Base-by-base conservation (phyloP, 2,113 vertebrate species). In the Paramisgurnus dabryanus region DNA sequence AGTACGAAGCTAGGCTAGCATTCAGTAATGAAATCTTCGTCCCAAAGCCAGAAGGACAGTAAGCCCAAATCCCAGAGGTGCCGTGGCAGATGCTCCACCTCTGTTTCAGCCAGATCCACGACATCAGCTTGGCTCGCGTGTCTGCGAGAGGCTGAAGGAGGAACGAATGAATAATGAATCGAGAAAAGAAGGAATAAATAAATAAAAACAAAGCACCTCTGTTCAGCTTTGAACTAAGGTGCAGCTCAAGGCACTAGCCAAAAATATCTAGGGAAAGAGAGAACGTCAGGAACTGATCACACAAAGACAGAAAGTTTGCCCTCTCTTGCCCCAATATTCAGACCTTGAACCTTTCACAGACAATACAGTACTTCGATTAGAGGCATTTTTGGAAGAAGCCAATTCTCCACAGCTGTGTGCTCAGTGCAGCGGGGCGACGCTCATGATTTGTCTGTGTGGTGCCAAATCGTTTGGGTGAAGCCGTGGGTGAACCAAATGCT, bases 111-210 rank as follows among this genome's bases (percentile, higher is more conserved):
- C 12, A 72, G 79, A 65, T 84, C 67, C 49, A 67, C 49, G 34
- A 79, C 81, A 83, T 83, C 79, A 57, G 22, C 77, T 70, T 49
- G 63, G 49, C 47, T 68, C 18, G 15, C 49, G n/a, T 66, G 50
- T 67, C 79, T 71, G 79, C 41, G 40, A 47, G 66, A 78, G n/a
- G 75, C 12, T 76, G 65, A 77, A 72, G 69, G 53, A 60, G 70
- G 53, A 81, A 83, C 66, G 49, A 67, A 85, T 85, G 22, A 85
- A 85, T 85, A 85, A 83, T 81, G 79, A 81, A 81, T 83, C 67
- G 47, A 76, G 70, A 81, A 75, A 81, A 79, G 79, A 79, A 75
- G 53, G 79, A 81, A 86, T 83, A 81, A 86, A 86, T 86, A 83
- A 86, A 83, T 83, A 79, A 79, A 83, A 79, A 81, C 66, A 83